Conservation (phyloP, 2,113 vertebrate genomes). For the Tor tambroides region DNA sequence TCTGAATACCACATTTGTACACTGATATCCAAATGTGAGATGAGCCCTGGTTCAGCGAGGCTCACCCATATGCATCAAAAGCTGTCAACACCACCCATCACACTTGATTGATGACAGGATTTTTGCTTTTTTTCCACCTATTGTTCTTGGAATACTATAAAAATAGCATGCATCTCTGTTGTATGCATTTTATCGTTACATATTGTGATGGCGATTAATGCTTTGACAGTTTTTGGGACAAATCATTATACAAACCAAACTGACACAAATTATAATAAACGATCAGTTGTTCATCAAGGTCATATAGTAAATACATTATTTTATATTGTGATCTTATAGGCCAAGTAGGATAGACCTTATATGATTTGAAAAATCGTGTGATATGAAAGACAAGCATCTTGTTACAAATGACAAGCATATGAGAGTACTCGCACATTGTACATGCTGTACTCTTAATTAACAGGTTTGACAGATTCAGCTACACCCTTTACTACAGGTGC, state of each 20-base stretch:
- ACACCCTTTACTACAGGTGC: not conserved
- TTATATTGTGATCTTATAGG: not conserved
- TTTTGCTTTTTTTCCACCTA: not conserved
- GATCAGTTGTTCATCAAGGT: too few relatives aligned
- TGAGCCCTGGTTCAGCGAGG: not conserved
- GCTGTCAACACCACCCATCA: slow-evolving; percentile 1
- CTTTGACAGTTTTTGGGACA: not conserved
- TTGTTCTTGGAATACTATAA: not conserved
- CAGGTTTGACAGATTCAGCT: too few relatives aligned
- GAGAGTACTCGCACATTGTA: not conserved
- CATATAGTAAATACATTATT: not conserved
- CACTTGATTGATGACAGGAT: not conserved
- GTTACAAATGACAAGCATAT: not conserved
- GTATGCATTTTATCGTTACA: not conserved
- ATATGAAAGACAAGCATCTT: not conserved
- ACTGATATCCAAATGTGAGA: not conserved
- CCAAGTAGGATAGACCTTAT: not conserved
- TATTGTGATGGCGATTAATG: not conserved
- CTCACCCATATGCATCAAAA: not conserved
- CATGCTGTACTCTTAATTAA: not conserved
- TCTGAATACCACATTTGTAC: not conserved
- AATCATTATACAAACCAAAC: too few relatives aligned
- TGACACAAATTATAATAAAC: too few relatives aligned
- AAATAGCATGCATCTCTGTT: not conserved
- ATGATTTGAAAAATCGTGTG: not conserved